Evolutionary conservation across 2,797 vertebrate species (phyloP), one percentile per base, ranked within the genome.

Genomic region (Centroberyx gerrardi): DNA sequence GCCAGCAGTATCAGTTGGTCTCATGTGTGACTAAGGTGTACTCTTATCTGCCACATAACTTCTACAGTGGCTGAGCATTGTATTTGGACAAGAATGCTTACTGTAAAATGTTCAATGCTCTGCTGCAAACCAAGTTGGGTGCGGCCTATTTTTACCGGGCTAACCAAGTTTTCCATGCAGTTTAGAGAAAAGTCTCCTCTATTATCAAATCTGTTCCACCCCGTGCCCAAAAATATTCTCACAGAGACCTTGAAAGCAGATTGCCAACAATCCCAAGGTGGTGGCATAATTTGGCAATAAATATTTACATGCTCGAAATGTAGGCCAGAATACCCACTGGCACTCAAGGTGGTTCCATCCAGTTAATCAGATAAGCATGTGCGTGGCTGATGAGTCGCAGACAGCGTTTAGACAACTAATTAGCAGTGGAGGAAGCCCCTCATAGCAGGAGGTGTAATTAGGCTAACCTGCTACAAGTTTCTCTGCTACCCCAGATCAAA

Each of bases 381-480:
- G 84, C 72, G 55, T 69, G 63, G 70, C 67, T 68, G 72, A 84
- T 81, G 80, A 74, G 72, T 81, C 80, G 74, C 81, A 82, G 84
- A 85, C 85, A 88, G 78, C 82, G 83, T 88, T 88, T 81, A 90
- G 82, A 82, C 81, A 73, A 82, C 84, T 87, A 88, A 90, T 90
- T 90, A 87, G 81, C 65, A 62, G 51, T 53, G 61, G 66, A 74
- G 70, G 74, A 75, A 59, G 62, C 74, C 61, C 69, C 53, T 88
- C 85, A 59, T 85, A 82, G 86, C 83, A 62, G 88, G 88, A 84
- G 83, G 83, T 77, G 81, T 90, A 90, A 90, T 90, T 85, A 88
- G 79, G 53, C 68, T 74, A 88, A 88, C 86, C 86, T 87, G 82
- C 74, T 78, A 80, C 59, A 66, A 48, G 22, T 60, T 80, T 38